Base-by-base conservation (phyloP, 1,140 invertebrate species). In the Mizuhopecten yessoensis region DNA sequence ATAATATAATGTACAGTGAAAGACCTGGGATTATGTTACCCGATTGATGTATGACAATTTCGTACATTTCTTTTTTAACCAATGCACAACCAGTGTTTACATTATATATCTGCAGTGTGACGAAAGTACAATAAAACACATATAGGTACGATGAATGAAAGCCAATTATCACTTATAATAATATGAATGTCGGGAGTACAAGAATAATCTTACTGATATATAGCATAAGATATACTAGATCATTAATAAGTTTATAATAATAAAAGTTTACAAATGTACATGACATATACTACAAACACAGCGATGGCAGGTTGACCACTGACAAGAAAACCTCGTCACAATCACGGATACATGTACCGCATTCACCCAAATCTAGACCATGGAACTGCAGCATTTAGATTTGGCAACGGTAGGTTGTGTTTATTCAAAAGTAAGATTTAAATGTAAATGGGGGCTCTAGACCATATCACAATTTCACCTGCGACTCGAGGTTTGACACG, bases 261-360 rank as follows among this genome's bases (percentile, higher is more conserved):
- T 75, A 75, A 75, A 75, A 75, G 57, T 75, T 75, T 75, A 75
- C 57, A 75, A 75, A 75, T 75, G 57, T 75, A 75, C 57, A 75
- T 75, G 57, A 75, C 57, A 75, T 75, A 75, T 75, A 75, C 57
- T 75, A 75, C 57, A 75, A 75, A 75, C 57, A 75, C 57, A 75
- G 57, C 23, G n/a, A 29, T 75, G 57, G 57, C n/a, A 75, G 57
- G 57, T 75, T 75, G 57, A 75, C 57, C 57, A 75, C n/a, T 75
- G 57, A 75, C 57, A 75, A 39, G n/a, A 29, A 75, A 75, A 75
- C 57, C 57, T 75, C 57, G 57, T 75, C 57, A 75, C 57, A 75
- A 75, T 75, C 57, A 75, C 57, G 57, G n/a, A 75, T 75, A 75
- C 57, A 75, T 75, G 9, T 75, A 75, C 57, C 23, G n/a, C 57